Evolutionary conservation across 2,797 vertebrate species (phyloP).

Genomic region (Cirrhinus molitorella): DNA sequence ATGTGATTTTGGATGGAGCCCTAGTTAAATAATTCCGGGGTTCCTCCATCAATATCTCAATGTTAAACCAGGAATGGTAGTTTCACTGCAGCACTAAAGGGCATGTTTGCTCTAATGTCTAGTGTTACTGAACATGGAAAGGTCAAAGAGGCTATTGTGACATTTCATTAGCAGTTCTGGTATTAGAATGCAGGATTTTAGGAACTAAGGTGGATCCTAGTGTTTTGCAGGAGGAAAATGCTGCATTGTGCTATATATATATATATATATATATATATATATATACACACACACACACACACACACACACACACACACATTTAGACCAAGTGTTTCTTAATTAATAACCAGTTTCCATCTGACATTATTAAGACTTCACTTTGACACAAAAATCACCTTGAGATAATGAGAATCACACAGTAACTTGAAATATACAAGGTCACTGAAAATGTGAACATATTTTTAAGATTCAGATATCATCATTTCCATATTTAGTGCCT

Average conservation of each 20-base stretch:
- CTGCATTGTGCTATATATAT: not conserved
- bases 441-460: not conserved
- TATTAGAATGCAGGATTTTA: constrained; percentile 26
- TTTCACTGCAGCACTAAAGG: constrained; percentile 28
- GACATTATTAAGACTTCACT: constrained; percentile 2
- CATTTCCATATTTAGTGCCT: constrained; percentile 6
- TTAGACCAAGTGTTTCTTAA: not conserved
- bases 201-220: not conserved
- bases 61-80: constrained; percentile 11
- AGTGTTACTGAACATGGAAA: constrained; percentile 45
- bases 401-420: not conserved
- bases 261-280: too few species aligned
- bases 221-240: not conserved
- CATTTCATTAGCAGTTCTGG: constrained; percentile 53
- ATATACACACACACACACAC: too few species aligned
- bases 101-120: constrained; percentile 36
- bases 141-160: constrained; percentile 55
- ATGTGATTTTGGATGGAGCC: not conserved
- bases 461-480: constrained; percentile 14
- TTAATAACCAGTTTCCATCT: not conserved
- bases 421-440: not conserved
- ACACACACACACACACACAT: not conserved
- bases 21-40: not conserved
- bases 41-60: constrained; percentile 2
- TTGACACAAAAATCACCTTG: not conserved